Conservation (phyloP, 92 coral and sea anemone species). For the Heliopora coerulea region DNA sequence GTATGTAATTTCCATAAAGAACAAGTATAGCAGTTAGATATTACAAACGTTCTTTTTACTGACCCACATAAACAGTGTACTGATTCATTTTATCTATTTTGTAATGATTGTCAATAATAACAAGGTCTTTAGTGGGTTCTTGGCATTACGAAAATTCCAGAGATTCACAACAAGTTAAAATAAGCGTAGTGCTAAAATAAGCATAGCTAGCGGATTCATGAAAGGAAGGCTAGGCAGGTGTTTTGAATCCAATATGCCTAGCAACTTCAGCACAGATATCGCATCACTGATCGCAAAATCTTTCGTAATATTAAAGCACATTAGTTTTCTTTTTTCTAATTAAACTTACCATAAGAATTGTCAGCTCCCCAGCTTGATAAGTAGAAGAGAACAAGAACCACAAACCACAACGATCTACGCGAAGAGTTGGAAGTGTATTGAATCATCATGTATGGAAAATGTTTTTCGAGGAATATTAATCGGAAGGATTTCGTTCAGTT, state of each 20-base stretch:
- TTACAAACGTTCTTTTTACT: too few species aligned
- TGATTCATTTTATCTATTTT: too few species aligned
- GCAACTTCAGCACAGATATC: neutral
- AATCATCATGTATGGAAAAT: neutral
- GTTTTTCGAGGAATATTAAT: neutral
- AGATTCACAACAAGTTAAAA: too few species aligned
- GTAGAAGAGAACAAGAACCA: neutral
- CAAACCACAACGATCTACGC: neutral
- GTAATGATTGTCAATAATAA: too few species aligned
- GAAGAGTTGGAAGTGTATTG: neutral
- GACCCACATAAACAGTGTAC: too few species aligned
- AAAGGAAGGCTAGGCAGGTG: slow-evolving; percentile 5
- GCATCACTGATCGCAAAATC: neutral
- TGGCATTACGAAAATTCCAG: too few species aligned
- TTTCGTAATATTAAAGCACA: neutral
- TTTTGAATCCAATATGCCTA: slow-evolving; percentile 13
- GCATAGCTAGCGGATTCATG: neutral
- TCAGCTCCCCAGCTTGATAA: slow-evolving; percentile 26
- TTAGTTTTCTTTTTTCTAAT: neutral
- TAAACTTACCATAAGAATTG: slow-evolving; percentile 25
- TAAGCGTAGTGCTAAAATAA: too few species aligned
- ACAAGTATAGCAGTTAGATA: too few species aligned
- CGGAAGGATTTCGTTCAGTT: too few species aligned
- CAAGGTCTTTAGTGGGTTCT: too few species aligned
- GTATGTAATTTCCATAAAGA: too few species aligned